Conservation (phyloP, 2,888 invertebrate species). For the Molorchus minor region DNA sequence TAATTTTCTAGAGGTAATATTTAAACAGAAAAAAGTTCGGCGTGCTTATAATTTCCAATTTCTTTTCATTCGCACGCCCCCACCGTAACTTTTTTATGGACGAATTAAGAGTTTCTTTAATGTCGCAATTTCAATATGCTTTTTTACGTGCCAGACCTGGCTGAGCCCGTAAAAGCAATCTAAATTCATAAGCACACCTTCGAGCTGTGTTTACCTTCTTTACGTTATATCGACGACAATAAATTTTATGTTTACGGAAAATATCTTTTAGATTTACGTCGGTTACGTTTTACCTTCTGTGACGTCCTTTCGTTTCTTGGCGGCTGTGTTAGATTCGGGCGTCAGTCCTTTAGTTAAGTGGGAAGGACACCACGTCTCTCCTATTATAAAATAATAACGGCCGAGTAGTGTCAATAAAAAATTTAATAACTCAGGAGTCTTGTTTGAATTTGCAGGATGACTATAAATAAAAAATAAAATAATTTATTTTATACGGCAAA, state of each 20-base stretch:
- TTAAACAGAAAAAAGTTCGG: constrained; percentile 28
- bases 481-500: too few species aligned
- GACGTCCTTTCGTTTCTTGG: too few species aligned
- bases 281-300: too few species aligned
- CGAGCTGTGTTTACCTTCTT: constrained; percentile 47
- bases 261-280: constrained; percentile 30
- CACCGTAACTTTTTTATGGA: constrained; percentile 57
- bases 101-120: constrained; percentile 58
- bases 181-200: constrained; percentile 62
- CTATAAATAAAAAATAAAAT: too few species aligned
- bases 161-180: constrained; percentile 47
- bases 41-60: constrained; percentile 59
- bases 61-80: constrained; percentile 60
- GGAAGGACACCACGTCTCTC: too few species aligned
- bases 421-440: too few species aligned
- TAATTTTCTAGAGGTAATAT: constrained; percentile 24
- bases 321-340: too few species aligned
- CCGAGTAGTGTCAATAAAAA: too few species aligned
- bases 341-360: too few species aligned
- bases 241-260: constrained; percentile 36
- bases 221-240: constrained; percentile 35
- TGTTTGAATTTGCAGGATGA: too few species aligned
- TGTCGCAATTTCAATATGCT: constrained; percentile 50
- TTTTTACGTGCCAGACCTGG: constrained; percentile 30
- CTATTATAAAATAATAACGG: too few species aligned